Percentiles rank a stretch among this genome's conserved stretches.
phyloP scores from a whole-genome alignment of 2,888 invertebrate genomes.

The Serripes groenlandicus region DNA sequence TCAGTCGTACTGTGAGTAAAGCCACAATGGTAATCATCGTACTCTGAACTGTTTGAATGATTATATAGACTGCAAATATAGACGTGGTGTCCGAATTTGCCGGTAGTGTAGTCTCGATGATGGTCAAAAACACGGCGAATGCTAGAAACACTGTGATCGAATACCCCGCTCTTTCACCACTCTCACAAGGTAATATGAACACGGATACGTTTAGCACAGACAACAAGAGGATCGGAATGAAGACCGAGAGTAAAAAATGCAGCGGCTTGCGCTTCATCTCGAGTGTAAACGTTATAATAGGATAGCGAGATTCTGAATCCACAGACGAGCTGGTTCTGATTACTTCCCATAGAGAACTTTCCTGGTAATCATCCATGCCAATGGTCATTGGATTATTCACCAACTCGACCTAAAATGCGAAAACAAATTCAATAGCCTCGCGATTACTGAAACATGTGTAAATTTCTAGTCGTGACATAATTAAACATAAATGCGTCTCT shows the following conservation, averaged over 20 bases:
- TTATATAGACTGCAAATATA: conserved; percentile 49
- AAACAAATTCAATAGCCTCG: not conserved
- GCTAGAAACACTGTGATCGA: conserved; percentile 59
- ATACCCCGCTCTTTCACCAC: conserved; percentile 57
- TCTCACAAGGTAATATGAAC: conserved; percentile 53
- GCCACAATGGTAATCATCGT: conserved; percentile 32
- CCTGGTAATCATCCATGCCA: conserved; percentile 26
- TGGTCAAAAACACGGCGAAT: conserved; percentile 57
- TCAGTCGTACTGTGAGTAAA: conserved; percentile 28
- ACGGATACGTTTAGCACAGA: conserved; percentile 44
- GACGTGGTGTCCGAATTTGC: conserved; percentile 42
- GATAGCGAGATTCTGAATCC: conserved; percentile 8
- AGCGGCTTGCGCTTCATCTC: conserved; percentile 51
- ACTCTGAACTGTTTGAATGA: conserved; percentile 49
- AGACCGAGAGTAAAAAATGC: conserved; percentile 35
- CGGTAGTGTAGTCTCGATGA: conserved; percentile 46
- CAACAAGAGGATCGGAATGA: conserved; percentile 52
- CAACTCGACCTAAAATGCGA: conserved; percentile 38
- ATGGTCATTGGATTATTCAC: conserved; percentile 36
- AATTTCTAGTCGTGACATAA: not conserved
- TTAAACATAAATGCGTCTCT: not conserved
- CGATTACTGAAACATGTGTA: not conserved
- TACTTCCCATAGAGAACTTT: conserved; percentile 53
- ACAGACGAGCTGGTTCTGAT: conserved; percentile 5
- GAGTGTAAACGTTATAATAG: conserved; percentile 36